A percentile compares a stretch with the other conserved stretches of the same genome.
Conservation (phyloP, 2,113 vertebrate genomes). For the Lepisosteus oculatus region DNA sequence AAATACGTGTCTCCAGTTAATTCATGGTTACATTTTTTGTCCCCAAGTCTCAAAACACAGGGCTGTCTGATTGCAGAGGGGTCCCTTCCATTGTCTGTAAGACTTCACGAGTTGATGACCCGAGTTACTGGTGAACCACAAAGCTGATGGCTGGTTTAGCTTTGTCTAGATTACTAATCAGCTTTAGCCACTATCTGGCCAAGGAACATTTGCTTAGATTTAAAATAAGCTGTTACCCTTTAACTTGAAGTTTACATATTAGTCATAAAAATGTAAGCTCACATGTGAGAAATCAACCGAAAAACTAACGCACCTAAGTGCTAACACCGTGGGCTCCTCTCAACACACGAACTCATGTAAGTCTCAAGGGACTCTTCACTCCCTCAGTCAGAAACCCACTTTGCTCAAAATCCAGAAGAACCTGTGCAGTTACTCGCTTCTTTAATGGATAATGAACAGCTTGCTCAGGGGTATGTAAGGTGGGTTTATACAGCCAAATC, state of each 20-base stretch:
- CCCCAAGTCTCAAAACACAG: too few species aligned
- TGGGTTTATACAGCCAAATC: too few species aligned
- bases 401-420: background rate
- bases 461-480: too few species aligned
- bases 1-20: too few species aligned
- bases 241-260: background rate
- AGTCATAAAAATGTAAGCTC: background rate
- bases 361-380: background rate
- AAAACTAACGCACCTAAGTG: background rate
- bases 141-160: too few species aligned
- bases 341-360: background rate
- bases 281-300: background rate
- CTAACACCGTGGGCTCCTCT: background rate
- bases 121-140: too few species aligned
- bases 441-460: background rate
- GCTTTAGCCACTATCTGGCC: background rate
- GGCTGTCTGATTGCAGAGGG: too few species aligned
- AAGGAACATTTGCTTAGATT: background rate
- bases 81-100: too few species aligned
- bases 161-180: background rate
- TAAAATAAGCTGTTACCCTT: background rate
- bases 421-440: background rate
- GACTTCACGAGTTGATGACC: conserved; percentile 3
- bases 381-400: background rate
- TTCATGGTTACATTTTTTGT: too few species aligned